A percentile compares a stretch with the other conserved stretches of the same genome.
Conservation (phyloP, 1,140 invertebrate species). For the Scaptomyza montana region DNA sequence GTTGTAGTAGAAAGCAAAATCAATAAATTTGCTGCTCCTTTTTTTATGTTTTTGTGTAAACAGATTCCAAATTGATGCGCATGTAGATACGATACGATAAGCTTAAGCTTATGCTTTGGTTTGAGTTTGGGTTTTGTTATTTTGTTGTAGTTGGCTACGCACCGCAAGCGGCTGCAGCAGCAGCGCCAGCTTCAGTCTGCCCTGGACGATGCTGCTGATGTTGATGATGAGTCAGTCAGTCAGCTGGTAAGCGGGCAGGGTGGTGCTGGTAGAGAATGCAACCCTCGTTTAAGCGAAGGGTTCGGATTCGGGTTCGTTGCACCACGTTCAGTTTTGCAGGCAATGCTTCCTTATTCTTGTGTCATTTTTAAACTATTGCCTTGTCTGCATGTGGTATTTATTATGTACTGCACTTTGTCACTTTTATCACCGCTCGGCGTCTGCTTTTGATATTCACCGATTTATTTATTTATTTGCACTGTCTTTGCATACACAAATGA, state of each 20-base stretch:
- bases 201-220: too few species aligned
- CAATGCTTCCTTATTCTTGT: conserved; percentile 18
- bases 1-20: conserved; percentile 57
- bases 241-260: conserved; percentile 26
- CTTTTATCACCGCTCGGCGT: conserved; percentile 4
- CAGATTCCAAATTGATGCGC: conserved; percentile 8
- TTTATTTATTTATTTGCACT: conserved; percentile 43
- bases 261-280: conserved; percentile 17
- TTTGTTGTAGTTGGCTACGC: conserved; percentile 25
- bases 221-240: conserved; percentile 61
- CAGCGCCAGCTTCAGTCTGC: conserved; percentile 48
- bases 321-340: conserved; percentile 42
- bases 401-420: conserved; percentile 38
- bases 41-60: background rate
- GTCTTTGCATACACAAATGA: conserved; percentile 24
- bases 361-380: conserved; percentile 29
- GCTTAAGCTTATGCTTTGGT: conserved; percentile 25
- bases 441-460: background rate
- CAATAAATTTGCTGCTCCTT: conserved; percentile 66
- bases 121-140: conserved; percentile 9
- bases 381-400: background rate
- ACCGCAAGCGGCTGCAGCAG: conserved; percentile 19
- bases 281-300: conserved; percentile 34
- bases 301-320: conserved; percentile 38
- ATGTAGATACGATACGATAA: conserved; percentile 17